Base-by-base conservation (phyloP, 2,113 vertebrate genomes). In the Macroglossus sobrinus region DNA sequence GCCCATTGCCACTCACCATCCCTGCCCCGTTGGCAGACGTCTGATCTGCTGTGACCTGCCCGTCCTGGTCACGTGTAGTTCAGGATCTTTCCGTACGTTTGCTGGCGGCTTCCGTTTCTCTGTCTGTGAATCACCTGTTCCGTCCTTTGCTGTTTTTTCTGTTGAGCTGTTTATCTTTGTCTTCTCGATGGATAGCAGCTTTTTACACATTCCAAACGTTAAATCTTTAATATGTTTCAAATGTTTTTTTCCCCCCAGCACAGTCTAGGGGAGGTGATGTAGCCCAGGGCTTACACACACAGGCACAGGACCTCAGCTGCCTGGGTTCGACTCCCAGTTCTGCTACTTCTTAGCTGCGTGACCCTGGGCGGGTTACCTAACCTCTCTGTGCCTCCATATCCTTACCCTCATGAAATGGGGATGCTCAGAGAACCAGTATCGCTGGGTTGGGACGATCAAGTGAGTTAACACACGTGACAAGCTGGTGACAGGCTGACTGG, bases 201-300 rank as follows among this genome's bases (percentile, higher is more conserved):
- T 68, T 90, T 50, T 40, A 30, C 43, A 16, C 33, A 8, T 28
- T 78, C 61, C 53, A 12, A 21, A 40, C 43, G 12, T 28, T 55
- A 61, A 35, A 5, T 40, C 33, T 86, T 72, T 68, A 35, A 21
- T 40, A n/a, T 30, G 13, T 72, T 53, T 81, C 50, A 38, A 16
- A 8, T 16, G 30, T 63, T 59, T 78, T 72, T 38, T 78, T 57
- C 61, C 21, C 61, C 21, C 5, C 57, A 26, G 1, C 13, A 2
- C 0, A 35, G 57, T 11, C 1, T 0, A 4, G 13, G 15, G 38
- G 16, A 18, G 19, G 12, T 0, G 19, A n/a, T 1, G 8, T 57
- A 35, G 7, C 21, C 0, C 26, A 22, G 11, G 9, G 35, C 21
- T 64, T 76, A 16, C n/a, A 28, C 38, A 10, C 47, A 26, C 9